These are phyloP conservation scores for Campylorhamphus procurvoides DNA, from an alignment of 2,113 vertebrate genomes.

Conservation along the genomic window DNA sequence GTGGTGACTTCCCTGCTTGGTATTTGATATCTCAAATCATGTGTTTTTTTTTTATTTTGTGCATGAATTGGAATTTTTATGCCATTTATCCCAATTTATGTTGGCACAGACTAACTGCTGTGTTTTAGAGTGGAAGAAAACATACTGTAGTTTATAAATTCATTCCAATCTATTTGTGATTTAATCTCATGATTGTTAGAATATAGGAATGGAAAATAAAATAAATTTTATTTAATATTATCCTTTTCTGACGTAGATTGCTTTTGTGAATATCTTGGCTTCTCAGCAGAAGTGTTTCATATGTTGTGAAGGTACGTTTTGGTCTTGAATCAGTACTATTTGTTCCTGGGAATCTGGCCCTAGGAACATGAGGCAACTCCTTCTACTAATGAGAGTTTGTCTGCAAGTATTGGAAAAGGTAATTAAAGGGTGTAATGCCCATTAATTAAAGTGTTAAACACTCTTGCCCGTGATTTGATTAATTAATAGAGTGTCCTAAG, in stretches of 20 bases:
- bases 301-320: background rate
- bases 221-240: background rate
- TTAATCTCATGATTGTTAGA: background rate
- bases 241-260: background rate
- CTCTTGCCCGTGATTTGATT: background rate
- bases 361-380: background rate
- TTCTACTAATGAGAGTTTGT: background rate
- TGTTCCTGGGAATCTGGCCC: background rate
- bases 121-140: background rate
- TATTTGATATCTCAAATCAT: background rate
- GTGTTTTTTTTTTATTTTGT: background rate
- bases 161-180: background rate
- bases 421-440: background rate
- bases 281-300: background rate
- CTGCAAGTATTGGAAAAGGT: background rate
- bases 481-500: background rate
- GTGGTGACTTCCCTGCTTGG: background rate
- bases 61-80: background rate
- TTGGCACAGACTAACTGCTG: background rate
- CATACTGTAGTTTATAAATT: background rate
- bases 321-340: background rate
- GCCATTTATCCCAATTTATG: conserved; percentile 8
- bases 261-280: background rate
- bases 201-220: background rate
- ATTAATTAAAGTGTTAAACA: background rate